Base-by-base conservation (phyloP, 2,888 invertebrate species). In the Tipula unca region DNA sequence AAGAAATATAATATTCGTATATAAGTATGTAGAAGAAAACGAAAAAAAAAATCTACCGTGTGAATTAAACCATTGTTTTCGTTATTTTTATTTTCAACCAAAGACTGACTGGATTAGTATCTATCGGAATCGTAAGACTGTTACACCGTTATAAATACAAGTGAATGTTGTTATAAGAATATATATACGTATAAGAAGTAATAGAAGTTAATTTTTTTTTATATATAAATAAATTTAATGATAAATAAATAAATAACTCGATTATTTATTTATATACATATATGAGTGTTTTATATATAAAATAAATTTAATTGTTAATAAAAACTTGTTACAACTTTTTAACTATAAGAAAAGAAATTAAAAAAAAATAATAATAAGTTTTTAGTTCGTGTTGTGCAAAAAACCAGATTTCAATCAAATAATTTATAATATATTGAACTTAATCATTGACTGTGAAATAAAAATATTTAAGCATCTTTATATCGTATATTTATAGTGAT, bases 41-140 rank as follows among this genome's bases (percentile, higher is more conserved):
- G 69, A 83, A 83, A 82, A 14, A 82, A 84, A 84, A 36, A 84
- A 36, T 84, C 36, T 32, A 84, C 36, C 84, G 84, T 84, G 84
- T 84, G 84, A 84, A 84, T 84, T 20, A 84, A 39, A 84, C 84
- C 84, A 84, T 36, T 36, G 36, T 36, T 84, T 36, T 84, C 84
- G 39, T 84, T 3, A 39, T 84, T 36, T 84, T 39, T 84, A 84
- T 84, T 36, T 84, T 84, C 32, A 36, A 36, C 36, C 13, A 84
- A 84, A 84, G 36, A 83, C 69, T 69, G 86, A 88, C 86, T 88
- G 83, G 32, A 83, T 83, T 83, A 83, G 83, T 83, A 83, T 83
- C 83, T 83, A 83, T 83, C 83, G 83, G 83, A 32, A 83, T 83
- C 83, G 83, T 83, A 83, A 83, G 83, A 83, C 83, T 83, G 83